These are phyloP conservation scores for Lepilemur ruficaudatus DNA, from an alignment of 2,797 vertebrate genomes.

Conservation along the genomic window DNA sequence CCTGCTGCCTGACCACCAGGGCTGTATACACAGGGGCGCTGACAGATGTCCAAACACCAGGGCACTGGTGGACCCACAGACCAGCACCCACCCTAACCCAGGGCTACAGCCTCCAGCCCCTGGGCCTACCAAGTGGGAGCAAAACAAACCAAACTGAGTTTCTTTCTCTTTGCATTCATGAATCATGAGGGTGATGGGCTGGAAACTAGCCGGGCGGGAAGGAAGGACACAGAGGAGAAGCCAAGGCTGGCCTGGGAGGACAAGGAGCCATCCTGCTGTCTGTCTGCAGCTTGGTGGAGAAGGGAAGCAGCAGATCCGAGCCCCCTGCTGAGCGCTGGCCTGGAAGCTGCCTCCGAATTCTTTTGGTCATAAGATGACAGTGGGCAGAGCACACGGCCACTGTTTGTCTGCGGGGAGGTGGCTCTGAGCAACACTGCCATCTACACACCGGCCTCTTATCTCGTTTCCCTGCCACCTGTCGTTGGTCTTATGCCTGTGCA, in stretches of 20 bases:
- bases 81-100: not conserved
- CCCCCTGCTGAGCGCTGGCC: conserved; percentile 52
- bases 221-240: not conserved
- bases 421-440: conserved; percentile 17
- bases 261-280: not conserved
- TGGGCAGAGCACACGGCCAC: conserved; percentile 68
- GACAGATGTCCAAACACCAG: not conserved
- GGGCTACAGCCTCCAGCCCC: not conserved
- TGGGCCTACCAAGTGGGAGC: not conserved
- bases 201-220: not conserved
- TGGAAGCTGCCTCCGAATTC: conserved; percentile 72
- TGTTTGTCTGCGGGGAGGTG: conserved; percentile 75
- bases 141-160: not conserved
- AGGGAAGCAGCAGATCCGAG: not conserved
- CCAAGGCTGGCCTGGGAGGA: not conserved
- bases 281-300: not conserved
- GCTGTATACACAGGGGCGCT: not conserved
- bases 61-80: not conserved
- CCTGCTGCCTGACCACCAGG: not conserved
- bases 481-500: not conserved
- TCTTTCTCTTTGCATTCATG: not conserved
- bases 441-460: not conserved
- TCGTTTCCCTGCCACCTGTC: not conserved
- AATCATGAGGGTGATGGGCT: not conserved
- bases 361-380: conserved; percentile 46